Evolutionary conservation across 2,797 vertebrate genomes (phyloP), one percentile per base, ranked within the genome.

Genomic region (Petrocephalus sullivani): DNA sequence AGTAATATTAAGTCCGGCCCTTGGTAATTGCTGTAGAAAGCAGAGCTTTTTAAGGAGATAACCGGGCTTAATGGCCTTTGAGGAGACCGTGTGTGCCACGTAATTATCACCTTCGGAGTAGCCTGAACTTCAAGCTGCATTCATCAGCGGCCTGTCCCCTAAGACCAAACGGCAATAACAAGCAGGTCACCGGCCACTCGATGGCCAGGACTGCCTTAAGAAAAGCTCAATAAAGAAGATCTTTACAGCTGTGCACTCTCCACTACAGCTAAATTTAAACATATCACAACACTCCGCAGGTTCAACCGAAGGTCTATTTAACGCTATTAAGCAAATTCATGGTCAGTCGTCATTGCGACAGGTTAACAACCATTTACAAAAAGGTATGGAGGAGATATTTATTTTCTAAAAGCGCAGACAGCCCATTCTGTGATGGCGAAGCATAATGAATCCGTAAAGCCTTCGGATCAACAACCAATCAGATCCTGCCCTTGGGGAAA

Each of bases 1-100:
- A 2, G 28, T 86, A 53, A 85, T 86, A 71, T 46, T 49, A 78
- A 86, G 88, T 81, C 88, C 56, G 19, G 67, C 14, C 49, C 75
- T 21, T 58, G 23, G 88, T 87, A 83, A 89, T 89, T 87, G 41
- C 75, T 12, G 3, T 49, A 54, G 85, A 67, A 89, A 84, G 87
- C 49, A 84, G 23, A 67, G 57, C 41, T 89, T 87, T 86, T 67
- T 83, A 61, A 81, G 19, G 21, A 87, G 23, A 54, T 37, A 54
- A 8, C 82, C 83, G 41, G 60, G 37, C 37, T 61, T 89, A 86
- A 88, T 78, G 61, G 88, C 41, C 85, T 86, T 46, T 86, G 67
- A 81, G 54, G 33, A 87, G 53, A 1, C 61, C 8, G 64, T 49
- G 51, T 21, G 49, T 28, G 53, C 58, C 33, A 46, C 10, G 71